Conservation (phyloP, 1,140 invertebrate species). For the Apis dorsata region DNA sequence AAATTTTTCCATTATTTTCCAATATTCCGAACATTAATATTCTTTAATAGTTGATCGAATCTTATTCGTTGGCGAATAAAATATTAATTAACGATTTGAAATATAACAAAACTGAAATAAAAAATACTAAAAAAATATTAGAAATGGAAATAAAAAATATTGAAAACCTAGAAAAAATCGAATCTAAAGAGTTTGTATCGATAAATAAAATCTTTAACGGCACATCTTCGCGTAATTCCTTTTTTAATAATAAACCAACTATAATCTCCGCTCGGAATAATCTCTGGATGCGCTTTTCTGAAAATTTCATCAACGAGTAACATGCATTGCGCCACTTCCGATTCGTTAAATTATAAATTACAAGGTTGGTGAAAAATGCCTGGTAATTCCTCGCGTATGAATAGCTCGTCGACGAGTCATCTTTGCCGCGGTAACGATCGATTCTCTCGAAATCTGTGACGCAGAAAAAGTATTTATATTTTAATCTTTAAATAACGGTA, state of each 20-base stretch:
- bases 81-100: too few species aligned
- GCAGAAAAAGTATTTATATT: too few species aligned
- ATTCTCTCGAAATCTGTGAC: constrained; percentile 4
- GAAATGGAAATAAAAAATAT: not conserved
- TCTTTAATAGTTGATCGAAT: not conserved
- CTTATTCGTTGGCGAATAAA: not conserved
- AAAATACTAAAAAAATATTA: too few species aligned
- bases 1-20: not conserved
- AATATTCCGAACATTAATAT: not conserved
- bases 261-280: not conserved
- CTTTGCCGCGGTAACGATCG: not conserved
- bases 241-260: not conserved
- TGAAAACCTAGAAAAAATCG: too few species aligned
- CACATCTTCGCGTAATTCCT: too few species aligned
- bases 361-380: not conserved
- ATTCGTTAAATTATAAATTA: not conserved
- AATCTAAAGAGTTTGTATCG: too few species aligned
- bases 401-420: not conserved
- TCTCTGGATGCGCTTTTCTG: not conserved
- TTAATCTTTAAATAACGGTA: constrained; percentile 5
- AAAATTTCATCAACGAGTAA: not conserved
- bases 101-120: too few species aligned
- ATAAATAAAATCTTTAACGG: too few species aligned
- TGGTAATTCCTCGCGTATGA: not conserved
- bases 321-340: not conserved